Percentiles rank a stretch among this genome's conserved stretches.
Evolutionary conservation across 2,113 vertebrate genomes (phyloP).

Genomic region (Corythornis madagascariensis): DNA sequence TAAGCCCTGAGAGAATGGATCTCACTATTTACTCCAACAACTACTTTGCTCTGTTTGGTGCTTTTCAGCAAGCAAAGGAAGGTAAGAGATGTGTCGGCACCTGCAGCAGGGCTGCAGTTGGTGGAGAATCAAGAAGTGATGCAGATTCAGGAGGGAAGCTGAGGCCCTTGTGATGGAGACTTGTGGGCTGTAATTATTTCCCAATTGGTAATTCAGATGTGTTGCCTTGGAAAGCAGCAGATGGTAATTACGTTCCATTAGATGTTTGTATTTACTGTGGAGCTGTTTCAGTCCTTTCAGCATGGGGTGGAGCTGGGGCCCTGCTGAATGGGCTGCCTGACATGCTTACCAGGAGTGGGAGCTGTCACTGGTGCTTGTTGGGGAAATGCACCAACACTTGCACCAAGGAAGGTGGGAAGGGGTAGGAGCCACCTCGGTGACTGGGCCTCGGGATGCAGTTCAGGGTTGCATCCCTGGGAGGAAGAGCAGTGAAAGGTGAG

Average conservation of each 20-base stretch:
- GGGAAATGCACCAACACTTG: neutral
- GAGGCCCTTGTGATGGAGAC: neutral
- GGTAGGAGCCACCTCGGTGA: neutral
- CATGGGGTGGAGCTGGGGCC: neutral
- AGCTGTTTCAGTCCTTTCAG: slow-evolving; percentile 8
- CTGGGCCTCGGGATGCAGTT: neutral
- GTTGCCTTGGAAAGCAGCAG: slow-evolving; percentile 27
- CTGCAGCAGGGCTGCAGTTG: neutral
- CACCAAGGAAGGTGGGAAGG: neutral
- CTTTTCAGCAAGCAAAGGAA: neutral
- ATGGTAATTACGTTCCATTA: slow-evolving; percentile 31
- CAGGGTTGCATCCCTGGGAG: neutral
- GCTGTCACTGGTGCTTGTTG: neutral
- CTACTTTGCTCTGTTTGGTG: neutral
- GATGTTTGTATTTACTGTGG: slow-evolving; percentile 26
- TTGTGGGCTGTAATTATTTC: slow-evolving; percentile 48
- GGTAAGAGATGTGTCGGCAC: neutral
- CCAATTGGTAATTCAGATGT: slow-evolving; percentile 25
- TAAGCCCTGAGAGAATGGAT: neutral
- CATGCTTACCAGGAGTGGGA: rapidly evolving
- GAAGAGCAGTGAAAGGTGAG: neutral
- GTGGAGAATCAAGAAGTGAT: neutral
- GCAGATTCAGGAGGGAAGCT: neutral
- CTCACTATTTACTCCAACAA: neutral
- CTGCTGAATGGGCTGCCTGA: neutral